Percentiles rank a stretch among this genome's conserved stretches.
Conservation (phyloP, 2,797 vertebrate genomes). For the Pipistrellus nathusii region DNA sequence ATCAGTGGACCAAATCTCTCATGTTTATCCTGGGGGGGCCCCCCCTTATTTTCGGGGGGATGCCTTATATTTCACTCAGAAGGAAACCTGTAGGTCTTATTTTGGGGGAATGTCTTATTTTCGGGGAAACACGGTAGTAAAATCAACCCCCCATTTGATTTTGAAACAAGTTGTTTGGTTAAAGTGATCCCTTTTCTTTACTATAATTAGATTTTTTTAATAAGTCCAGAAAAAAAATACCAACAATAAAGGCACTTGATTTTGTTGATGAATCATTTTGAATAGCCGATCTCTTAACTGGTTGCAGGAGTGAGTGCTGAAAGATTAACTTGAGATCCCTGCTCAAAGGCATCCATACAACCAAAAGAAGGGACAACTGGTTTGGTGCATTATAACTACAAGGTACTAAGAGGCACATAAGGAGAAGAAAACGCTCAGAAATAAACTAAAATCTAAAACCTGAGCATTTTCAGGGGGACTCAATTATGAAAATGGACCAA, state of each 20-base stretch:
- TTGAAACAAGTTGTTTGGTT: slow-evolving; percentile 20
- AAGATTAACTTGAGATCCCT: background rate
- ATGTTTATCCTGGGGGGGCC: no score
- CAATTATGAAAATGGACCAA: background rate
- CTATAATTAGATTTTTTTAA: background rate
- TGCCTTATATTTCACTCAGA: no score
- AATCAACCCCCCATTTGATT: background rate
- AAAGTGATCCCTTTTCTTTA: slow-evolving; percentile 30
- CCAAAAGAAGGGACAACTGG: background rate
- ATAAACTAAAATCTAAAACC: background rate
- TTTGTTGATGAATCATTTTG: background rate
- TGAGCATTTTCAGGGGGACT: slow-evolving; percentile 30
- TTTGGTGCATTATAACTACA: background rate
- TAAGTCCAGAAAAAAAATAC: background rate
- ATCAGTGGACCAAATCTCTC: no score
- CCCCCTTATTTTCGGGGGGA: no score
- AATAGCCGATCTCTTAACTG: background rate
- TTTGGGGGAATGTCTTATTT: no score
- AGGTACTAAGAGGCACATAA: background rate
- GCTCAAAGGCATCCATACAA: background rate
- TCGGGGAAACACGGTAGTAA: background rate
- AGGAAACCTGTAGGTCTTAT: no score
- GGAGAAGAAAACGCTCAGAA: background rate
- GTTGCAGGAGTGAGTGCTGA: background rate
- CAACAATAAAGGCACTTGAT: slow-evolving; percentile 67